phyloP scores from a whole-genome alignment of 2,888 invertebrate genomes.

The Penaeus monodon region DNA sequence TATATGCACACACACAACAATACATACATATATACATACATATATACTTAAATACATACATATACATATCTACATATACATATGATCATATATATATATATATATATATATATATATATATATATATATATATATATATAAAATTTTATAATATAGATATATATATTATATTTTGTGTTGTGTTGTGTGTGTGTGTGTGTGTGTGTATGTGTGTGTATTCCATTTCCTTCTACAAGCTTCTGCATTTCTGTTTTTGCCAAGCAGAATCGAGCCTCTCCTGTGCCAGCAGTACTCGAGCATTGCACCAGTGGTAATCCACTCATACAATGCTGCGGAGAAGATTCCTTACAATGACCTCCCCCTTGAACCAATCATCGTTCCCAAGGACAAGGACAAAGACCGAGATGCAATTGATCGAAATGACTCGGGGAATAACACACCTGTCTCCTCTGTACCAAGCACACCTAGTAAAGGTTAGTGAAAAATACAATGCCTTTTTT shows the following conservation, averaged over 20 bases:
- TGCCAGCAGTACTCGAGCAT: constrained; percentile 75
- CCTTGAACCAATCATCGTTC: constrained; percentile 67
- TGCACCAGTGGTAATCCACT: constrained; percentile 75
- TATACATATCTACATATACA: background rate
- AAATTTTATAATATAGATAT: too few species aligned
- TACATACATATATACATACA: too few species aligned
- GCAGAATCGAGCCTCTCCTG: constrained; percentile 76
- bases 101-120: constrained; percentile 8
- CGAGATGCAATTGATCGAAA: constrained; percentile 6
- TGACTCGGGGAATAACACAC: constrained; percentile 43
- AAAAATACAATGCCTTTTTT: background rate
- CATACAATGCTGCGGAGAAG: constrained; percentile 71
- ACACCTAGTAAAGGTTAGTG: constrained; percentile 63
- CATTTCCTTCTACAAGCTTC: background rate
- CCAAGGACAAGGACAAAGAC: constrained; percentile 3
- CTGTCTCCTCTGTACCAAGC: constrained; percentile 60
- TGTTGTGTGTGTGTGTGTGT: too few species aligned
- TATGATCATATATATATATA: background rate
- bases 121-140: background rate
- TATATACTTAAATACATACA: too few species aligned
- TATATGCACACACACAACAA: too few species aligned
- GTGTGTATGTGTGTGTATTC: background rate
- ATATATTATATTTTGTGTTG: too few species aligned
- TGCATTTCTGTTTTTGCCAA: background rate
- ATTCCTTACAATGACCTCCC: constrained; percentile 71